These are phyloP conservation scores for Leptinotarsa juncta DNA, from an alignment of 2,888 invertebrate species.

Conservation along the genomic window DNA sequence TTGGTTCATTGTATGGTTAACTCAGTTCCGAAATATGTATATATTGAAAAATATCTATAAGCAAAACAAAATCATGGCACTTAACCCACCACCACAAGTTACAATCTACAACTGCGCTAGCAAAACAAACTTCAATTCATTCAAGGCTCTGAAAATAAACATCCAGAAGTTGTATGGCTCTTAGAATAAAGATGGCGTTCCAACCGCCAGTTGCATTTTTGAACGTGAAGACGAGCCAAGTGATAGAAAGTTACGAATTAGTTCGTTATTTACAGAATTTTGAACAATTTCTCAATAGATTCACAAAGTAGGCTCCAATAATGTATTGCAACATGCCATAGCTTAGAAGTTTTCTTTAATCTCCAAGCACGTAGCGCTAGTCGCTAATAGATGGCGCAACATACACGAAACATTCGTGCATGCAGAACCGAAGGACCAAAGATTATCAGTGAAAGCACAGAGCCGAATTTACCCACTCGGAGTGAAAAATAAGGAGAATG, in stretches of 20 bases:
- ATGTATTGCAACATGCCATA: too few species aligned
- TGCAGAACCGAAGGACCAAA: too few species aligned
- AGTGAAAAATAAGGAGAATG: too few species aligned
- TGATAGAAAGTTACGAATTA: too few species aligned
- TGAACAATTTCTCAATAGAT: too few species aligned
- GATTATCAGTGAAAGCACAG: too few species aligned
- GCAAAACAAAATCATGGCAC: slow-evolving; percentile 34
- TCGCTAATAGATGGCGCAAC: neutral
- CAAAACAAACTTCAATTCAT: neutral
- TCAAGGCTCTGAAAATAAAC: neutral
- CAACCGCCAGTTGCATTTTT: too few species aligned
- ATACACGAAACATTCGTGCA: neutral
- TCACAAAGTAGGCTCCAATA: too few species aligned
- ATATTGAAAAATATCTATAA: slow-evolving; percentile 30
- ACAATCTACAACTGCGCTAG: neutral
- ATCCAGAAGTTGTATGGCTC: neutral
- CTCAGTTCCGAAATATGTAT: slow-evolving; percentile 25
- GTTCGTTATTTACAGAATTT: too few species aligned
- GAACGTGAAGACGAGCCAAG: too few species aligned
- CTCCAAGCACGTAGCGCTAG: neutral
- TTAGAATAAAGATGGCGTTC: neutral
- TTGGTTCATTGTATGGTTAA: slow-evolving; percentile 15
- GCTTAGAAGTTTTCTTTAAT: too few species aligned
- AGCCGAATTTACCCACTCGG: neutral
- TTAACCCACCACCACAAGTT: slow-evolving; percentile 11